These are phyloP conservation scores for Heliconius ethilla DNA, from an alignment of 2,888 invertebrate genomes.

Conservation along the genomic window DNA sequence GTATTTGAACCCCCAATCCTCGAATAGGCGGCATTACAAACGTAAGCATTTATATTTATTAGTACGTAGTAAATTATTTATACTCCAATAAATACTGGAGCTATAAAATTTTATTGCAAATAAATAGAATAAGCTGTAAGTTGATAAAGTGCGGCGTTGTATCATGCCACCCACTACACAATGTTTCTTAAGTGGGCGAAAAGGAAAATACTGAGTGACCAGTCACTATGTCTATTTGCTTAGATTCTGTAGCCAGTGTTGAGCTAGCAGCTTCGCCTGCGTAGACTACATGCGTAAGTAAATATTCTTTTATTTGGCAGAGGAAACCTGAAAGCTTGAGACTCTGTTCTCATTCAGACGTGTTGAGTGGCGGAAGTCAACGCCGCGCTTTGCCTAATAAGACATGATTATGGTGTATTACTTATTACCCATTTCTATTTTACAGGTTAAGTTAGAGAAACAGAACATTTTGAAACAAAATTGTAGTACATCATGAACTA, in stretches of 20 bases:
- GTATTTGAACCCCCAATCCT: background rate
- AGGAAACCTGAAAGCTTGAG: background rate
- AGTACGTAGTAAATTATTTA: slow-evolving; percentile 45
- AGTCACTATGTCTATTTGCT: background rate
- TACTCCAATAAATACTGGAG: slow-evolving; percentile 40
- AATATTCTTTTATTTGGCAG: background rate
- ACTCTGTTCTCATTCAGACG: background rate
- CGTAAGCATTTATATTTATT: slow-evolving; percentile 10
- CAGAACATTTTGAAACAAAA: background rate
- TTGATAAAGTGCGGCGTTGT: background rate
- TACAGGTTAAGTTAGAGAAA: background rate
- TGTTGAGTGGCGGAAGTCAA: background rate
- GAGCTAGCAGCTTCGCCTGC: too few relatives aligned
- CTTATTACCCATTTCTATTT: background rate
- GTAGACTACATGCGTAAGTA: too few relatives aligned
- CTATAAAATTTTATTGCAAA: slow-evolving; percentile 22
- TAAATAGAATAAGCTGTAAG: slow-evolving; percentile 15
- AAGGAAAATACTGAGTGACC: background rate
- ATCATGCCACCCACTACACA: background rate
- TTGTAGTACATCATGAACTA: background rate
- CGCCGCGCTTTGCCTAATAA: too few relatives aligned
- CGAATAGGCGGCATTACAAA: background rate
- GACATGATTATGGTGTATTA: too few relatives aligned
- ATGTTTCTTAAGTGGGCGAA: background rate
- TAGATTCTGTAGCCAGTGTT: background rate